Evolutionary conservation across 2,888 invertebrate species (phyloP), one percentile per base, ranked within the genome.

Genomic region (Acleris emargana): DNA sequence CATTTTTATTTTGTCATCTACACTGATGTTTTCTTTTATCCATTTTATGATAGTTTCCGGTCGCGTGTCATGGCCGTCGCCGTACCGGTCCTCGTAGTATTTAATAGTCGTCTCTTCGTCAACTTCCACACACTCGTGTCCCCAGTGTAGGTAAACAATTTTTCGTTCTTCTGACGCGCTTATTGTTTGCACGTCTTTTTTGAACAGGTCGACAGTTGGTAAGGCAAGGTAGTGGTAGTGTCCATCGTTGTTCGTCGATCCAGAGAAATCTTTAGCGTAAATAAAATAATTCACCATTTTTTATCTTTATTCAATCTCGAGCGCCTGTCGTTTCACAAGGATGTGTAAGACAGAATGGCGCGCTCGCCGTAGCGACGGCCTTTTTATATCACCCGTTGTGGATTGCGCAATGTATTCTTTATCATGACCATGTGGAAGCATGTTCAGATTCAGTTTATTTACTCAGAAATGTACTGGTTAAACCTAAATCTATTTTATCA

Each of bases 111-210:
- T 58, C 0, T 72, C 28, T 72, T 78, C 79, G 52, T 73, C 67
- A 4, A 78, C 76, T 67, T 77, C 72, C 2, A 18, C 58, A 67
- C 78, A 78, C 5, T 16, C 5, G 50, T 69, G 3, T 4, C 77
- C 74, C 78, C 80, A 80, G 61, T 80, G 77, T 53, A 80, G 73
- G 57, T 78, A 79, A 66, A 80, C 47, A 16, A 74, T 71, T 72
- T 71, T 72, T 0, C 70, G 74, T 67, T 74, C 68, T 62, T 64
- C 69, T 25, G 67, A 11, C 11, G 62, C 57, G 11, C 71, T 68
- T 42, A 76, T 71, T 66, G 59, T 71, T 68, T 73, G 69, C 11
- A 76, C 72, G 17, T 76, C 69, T 22, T 6, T 28, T 72, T 75
- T 73, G 55, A 77, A 77, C 5, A 76, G 69, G 28, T 72, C 58